Evolutionary conservation across 2,888 invertebrate genomes (phyloP).

Genomic region (Ectobius pallidus): DNA sequence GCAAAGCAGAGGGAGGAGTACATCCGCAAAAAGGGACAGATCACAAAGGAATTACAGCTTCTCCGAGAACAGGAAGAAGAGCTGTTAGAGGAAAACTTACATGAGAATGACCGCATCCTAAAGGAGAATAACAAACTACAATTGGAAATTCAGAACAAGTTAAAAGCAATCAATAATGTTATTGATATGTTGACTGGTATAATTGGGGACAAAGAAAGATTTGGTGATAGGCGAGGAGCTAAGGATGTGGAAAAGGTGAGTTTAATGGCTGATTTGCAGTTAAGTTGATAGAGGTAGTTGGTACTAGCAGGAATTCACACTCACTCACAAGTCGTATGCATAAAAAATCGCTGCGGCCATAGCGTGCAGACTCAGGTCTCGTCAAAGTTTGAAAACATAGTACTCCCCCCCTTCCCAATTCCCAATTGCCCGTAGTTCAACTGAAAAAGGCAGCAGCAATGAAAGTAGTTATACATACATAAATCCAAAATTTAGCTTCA

Average conservation of each 20-base stretch:
- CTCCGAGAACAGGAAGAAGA: conserved; percentile 80
- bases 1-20: conserved; percentile 83
- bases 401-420: too few relatives aligned
- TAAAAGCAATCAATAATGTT: conserved; percentile 84
- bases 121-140: conserved; percentile 85
- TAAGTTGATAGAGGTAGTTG: too few relatives aligned
- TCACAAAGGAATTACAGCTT: conserved; percentile 79
- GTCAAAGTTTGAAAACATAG: too few relatives aligned
- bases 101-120: conserved; percentile 76
- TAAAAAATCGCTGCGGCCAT: too few relatives aligned
- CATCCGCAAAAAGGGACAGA: conserved; percentile 72
- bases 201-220: conserved; percentile 69
- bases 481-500: too few relatives aligned
- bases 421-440: too few relatives aligned
- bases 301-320: too few relatives aligned
- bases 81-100: conserved; percentile 69
- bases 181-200: conserved; percentile 87
- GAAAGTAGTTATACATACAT: too few relatives aligned
- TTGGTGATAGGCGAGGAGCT: conserved; percentile 29
- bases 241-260: conserved; percentile 46
- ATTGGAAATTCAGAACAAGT: conserved; percentile 78
- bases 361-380: too few relatives aligned
- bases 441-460: too few relatives aligned
- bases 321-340: too few relatives aligned
- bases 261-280: too few relatives aligned